These are phyloP conservation scores for Perizoma flavofasciatum DNA, from an alignment of 2,888 invertebrate species.

Conservation along the genomic window DNA sequence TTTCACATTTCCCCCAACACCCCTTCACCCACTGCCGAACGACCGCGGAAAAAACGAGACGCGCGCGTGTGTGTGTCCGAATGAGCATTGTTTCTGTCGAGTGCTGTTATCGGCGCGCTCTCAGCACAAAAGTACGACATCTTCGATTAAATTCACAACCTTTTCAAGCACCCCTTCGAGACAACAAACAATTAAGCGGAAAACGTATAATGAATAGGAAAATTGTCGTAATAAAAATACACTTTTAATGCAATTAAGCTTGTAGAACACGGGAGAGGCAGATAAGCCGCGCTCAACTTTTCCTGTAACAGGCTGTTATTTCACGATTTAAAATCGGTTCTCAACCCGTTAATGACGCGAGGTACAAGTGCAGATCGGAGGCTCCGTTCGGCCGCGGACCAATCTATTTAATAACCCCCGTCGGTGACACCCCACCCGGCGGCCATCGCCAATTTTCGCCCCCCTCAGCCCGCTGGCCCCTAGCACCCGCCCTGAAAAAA, in stretches of 20 bases:
- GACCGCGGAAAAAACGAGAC: constrained; percentile 70
- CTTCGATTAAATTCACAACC: constrained; percentile 12
- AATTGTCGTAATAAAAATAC: constrained; percentile 60
- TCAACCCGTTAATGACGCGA: constrained; percentile 84
- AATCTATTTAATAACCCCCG: constrained; percentile 85
- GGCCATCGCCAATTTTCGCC: constrained; percentile 83
- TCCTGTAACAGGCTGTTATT: constrained; percentile 83
- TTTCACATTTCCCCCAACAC: constrained; percentile 80
- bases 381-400: constrained; percentile 84
- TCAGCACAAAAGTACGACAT: constrained; percentile 11
- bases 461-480: constrained; percentile 67
- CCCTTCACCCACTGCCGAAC: constrained; percentile 69
- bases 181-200: constrained; percentile 29
- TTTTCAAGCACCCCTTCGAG: constrained; percentile 19
- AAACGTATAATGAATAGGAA: constrained; percentile 51
- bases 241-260: constrained; percentile 77
- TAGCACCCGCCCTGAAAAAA: constrained; percentile 83
- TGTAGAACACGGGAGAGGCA: constrained; percentile 70
- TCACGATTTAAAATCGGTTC: constrained; percentile 83
- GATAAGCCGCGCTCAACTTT: constrained; percentile 82
- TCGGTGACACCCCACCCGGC: constrained; percentile 83
- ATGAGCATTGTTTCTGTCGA: constrained; percentile 41
- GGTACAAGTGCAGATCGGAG: constrained; percentile 83
- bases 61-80: constrained; percentile 68
- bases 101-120: constrained; percentile 21